These are phyloP conservation scores for Drosophila funebris DNA, from an alignment of 1,140 invertebrate genomes.

Conservation along the genomic window DNA sequence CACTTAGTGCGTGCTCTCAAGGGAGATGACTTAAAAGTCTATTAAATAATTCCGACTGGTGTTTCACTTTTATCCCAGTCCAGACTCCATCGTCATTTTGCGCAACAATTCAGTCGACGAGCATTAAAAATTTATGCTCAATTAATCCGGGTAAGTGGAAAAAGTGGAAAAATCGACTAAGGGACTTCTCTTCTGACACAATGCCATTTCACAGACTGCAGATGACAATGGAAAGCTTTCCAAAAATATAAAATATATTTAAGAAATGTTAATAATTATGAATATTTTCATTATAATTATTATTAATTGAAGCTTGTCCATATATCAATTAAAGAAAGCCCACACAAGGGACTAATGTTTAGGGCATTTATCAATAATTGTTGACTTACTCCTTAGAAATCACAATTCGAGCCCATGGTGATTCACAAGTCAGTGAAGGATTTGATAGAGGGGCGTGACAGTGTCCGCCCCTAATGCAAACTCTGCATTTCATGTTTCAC, in stretches of 20 bases:
- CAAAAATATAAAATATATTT: background rate
- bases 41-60: constrained; percentile 52
- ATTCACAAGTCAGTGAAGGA: background rate
- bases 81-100: constrained; percentile 29
- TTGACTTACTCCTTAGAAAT: background rate
- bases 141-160: constrained; percentile 52
- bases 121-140: constrained; percentile 62
- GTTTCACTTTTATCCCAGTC: constrained; percentile 15
- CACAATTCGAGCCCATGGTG: background rate
- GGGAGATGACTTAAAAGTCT: constrained; percentile 52
- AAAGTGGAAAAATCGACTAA: constrained; percentile 27
- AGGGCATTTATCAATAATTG: no score
- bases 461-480: background rate
- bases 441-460: background rate
- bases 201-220: background rate
- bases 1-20: background rate
- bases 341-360: no score
- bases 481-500: constrained; percentile 9
- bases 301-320: no score
- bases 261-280: no score
- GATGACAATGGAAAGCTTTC: background rate
- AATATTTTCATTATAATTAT: no score
- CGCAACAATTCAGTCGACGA: constrained; percentile 34
- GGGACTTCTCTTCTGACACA: constrained; percentile 17
- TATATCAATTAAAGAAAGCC: no score